Conservation (phyloP, 23 tunicate genomes). For the Styela clava region DNA sequence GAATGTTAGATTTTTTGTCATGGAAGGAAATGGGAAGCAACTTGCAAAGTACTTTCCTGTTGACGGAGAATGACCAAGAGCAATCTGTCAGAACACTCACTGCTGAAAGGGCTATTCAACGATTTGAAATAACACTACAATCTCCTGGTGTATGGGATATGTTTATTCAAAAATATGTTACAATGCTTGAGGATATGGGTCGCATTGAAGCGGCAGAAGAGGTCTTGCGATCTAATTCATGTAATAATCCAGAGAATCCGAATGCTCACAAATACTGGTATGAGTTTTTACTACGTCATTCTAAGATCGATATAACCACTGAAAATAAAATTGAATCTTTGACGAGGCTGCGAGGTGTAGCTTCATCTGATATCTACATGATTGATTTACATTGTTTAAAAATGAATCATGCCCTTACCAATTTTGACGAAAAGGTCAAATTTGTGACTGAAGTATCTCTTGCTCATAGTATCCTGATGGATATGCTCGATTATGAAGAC, state of each 20-base stretch:
- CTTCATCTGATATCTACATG: conserved; percentile 25
- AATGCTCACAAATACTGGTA: conserved; percentile 24
- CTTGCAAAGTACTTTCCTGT: not conserved
- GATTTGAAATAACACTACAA: conserved; percentile 13
- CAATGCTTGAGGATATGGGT: not conserved
- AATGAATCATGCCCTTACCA: not conserved
- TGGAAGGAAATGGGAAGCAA: conserved; percentile 16
- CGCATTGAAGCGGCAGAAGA: not conserved
- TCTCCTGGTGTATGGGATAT: conserved; percentile 11
- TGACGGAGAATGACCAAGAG: not conserved
- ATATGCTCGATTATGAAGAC: conserved; percentile 16
- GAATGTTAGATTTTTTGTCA: conserved; percentile 10
- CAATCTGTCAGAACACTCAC: not conserved
- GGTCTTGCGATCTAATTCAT: not conserved
- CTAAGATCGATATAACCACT: not conserved
- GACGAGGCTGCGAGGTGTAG: conserved; percentile 5
- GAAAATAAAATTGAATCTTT: not conserved
- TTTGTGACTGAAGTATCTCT: not conserved
- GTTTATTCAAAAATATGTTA: not conserved
- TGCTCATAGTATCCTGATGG: not conserved
- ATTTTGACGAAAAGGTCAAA: not conserved
- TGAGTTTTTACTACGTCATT: conserved; percentile 17
- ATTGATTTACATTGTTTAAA: conserved; percentile 11
- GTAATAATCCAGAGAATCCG: conserved; percentile 6
- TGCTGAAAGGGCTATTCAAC: conserved; percentile 8